Conservation (phyloP, 2,113 vertebrate genomes). For the Pachycephala philippinensis region DNA sequence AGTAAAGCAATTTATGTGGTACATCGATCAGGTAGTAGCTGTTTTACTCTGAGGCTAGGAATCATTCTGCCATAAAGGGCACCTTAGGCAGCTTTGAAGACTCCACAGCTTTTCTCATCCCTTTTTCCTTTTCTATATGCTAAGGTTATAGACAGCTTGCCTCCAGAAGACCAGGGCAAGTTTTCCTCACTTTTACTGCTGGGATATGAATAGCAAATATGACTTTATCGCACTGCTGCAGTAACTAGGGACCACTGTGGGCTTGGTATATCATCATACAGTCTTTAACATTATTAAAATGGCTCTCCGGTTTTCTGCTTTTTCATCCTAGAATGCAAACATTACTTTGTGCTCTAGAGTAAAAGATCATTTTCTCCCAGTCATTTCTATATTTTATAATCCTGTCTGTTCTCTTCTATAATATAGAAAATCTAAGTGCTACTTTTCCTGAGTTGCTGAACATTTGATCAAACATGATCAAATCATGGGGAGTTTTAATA, state of each 20-base stretch:
- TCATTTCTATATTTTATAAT: not conserved
- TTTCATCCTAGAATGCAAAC: not conserved
- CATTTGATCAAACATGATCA: not conserved
- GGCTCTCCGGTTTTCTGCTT: not conserved
- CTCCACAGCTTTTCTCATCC: not conserved
- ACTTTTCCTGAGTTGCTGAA: not conserved
- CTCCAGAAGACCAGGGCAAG: not conserved
- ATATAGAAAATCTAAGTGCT: not conserved
- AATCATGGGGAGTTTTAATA: not conserved
- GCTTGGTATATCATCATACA: fast-evolving
- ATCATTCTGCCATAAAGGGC: not conserved
- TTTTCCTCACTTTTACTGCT: not conserved
- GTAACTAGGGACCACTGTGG: not conserved
- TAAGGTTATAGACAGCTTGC: not conserved
- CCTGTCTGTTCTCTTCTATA: not conserved
- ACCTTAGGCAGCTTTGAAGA: not conserved
- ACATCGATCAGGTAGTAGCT: not conserved
- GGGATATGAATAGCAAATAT: not conserved
- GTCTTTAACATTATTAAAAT: not conserved
- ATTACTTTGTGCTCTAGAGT: not conserved
- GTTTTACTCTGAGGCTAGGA: not conserved
- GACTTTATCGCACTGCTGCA: not conserved
- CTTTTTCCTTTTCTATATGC: not conserved
- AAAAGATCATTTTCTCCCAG: not conserved
- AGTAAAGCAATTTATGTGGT: not conserved